A percentile compares a stretch with the other conserved stretches of the same genome.
These are phyloP conservation scores for Falco columbarius DNA, from an alignment of 2,797 vertebrate species.

Conservation along the genomic window DNA sequence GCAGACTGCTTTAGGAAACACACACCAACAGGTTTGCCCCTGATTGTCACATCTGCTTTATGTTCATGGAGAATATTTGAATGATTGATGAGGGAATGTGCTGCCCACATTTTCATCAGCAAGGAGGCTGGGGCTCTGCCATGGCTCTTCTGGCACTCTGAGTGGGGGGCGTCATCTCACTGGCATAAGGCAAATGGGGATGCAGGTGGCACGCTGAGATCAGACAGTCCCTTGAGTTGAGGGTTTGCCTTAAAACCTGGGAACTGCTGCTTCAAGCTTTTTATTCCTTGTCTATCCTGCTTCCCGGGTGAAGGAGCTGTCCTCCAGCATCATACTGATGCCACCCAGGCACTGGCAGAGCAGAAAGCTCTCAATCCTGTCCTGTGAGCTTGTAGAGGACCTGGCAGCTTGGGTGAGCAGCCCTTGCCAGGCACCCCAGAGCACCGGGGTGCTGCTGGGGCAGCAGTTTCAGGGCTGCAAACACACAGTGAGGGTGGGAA, in stretches of 20 bases:
- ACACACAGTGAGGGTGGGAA: background rate
- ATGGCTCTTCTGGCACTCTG: background rate
- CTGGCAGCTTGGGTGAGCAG: background rate
- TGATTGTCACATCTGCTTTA: background rate
- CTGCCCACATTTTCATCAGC: background rate
- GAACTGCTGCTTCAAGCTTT: background rate
- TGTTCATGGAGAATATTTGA: too few species aligned
- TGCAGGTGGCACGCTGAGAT: background rate
- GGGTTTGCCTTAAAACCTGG: background rate
- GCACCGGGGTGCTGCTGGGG: background rate
- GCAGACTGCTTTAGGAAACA: background rate
- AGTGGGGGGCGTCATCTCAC: background rate
- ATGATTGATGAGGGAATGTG: background rate
- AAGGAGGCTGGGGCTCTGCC: background rate
- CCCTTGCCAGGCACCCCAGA: background rate
- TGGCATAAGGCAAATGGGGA: background rate
- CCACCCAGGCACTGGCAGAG: background rate
- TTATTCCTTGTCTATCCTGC: fast-evolving
- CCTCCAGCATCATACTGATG: background rate
- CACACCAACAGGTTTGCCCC: background rate
- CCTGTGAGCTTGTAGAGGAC: background rate
- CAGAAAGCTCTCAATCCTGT: background rate
- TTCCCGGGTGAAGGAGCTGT: background rate
- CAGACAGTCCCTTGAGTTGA: background rate
- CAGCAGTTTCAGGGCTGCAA: background rate